Evolutionary conservation across 2,888 invertebrate genomes (phyloP).

Genomic region (Cacoxenus indagator): DNA sequence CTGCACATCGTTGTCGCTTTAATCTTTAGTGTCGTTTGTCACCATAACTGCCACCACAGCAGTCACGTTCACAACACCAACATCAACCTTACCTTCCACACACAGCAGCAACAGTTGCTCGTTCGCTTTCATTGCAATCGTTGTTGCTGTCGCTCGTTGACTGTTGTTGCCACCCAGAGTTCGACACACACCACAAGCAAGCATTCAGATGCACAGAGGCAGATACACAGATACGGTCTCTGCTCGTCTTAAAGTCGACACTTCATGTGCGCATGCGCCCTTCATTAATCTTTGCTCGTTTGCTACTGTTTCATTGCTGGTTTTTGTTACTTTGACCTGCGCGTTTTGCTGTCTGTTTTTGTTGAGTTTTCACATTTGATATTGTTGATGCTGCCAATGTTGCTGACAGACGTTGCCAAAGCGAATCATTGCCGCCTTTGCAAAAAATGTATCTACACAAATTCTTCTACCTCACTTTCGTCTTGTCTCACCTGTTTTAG

Average conservation of each 20-base stretch:
- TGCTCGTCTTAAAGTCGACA: slow-evolving; percentile 26
- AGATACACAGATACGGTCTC: slow-evolving; percentile 7
- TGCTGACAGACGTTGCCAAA: background rate
- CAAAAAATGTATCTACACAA: background rate
- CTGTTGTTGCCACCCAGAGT: slow-evolving; percentile 8
- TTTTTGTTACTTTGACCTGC: slow-evolving; percentile 25
- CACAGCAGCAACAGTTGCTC: slow-evolving; percentile 20
- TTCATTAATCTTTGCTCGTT: slow-evolving; percentile 35
- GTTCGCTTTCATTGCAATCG: background rate
- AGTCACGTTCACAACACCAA: slow-evolving; percentile 27
- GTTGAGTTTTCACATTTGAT: background rate
- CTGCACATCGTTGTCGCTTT: slow-evolving; percentile 1
- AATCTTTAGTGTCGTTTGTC: slow-evolving; percentile 41
- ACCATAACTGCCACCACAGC: slow-evolving; percentile 41
- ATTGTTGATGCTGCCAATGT: background rate
- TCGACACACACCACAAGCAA: background rate
- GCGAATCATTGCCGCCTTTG: background rate
- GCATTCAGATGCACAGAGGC: slow-evolving; percentile 19
- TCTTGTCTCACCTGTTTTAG: background rate
- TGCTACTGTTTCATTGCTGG: slow-evolving; percentile 12
- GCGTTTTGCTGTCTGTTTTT: slow-evolving; percentile 1
- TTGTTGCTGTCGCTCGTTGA: background rate
- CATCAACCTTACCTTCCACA: background rate
- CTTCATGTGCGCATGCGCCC: slow-evolving; percentile 33
- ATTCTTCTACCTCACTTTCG: background rate